Conservation (phyloP, 2,888 invertebrate species). For the Homarus gammarus region DNA sequence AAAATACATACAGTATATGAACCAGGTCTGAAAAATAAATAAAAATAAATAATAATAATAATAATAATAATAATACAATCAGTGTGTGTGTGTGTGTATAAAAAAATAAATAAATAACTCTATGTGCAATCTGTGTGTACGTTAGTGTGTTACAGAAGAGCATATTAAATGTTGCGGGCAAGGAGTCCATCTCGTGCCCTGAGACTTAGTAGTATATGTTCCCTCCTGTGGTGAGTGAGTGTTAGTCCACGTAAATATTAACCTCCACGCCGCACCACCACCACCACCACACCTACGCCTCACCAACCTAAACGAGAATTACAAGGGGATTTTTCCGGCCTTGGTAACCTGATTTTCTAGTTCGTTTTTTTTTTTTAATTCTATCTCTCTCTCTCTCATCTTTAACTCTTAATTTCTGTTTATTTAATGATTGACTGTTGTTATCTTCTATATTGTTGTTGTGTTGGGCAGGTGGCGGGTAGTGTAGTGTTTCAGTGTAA, state of each 20-base stretch:
- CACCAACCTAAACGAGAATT: conserved; percentile 7
- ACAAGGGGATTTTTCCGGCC: conserved; percentile 6
- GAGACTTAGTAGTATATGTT: conserved; percentile 50
- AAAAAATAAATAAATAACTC: too few species aligned
- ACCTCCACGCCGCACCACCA: background rate
- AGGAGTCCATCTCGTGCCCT: conserved; percentile 45
- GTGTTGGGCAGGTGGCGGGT: too few species aligned
- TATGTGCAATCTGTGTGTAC: conserved; percentile 3
- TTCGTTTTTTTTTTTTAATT: background rate
- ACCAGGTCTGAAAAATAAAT: background rate
- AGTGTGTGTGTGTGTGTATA: too few species aligned
- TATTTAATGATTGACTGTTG: too few species aligned
- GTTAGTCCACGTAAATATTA: conserved; percentile 4
- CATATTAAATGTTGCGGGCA: conserved; percentile 43
- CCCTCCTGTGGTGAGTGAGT: conserved; percentile 59
- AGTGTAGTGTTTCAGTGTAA: too few species aligned
- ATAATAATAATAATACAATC: too few species aligned
- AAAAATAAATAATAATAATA: too few species aligned
- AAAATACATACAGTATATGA: too few species aligned
- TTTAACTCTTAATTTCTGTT: too few species aligned
- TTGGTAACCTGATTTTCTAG: conserved; percentile 37
- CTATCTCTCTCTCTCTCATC: too few species aligned
- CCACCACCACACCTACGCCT: background rate
- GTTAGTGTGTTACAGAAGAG: background rate
- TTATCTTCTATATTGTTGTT: too few species aligned